These are phyloP conservation scores for Anomalospiza imberbis DNA, from an alignment of 2,797 vertebrate genomes.

Conservation along the genomic window DNA sequence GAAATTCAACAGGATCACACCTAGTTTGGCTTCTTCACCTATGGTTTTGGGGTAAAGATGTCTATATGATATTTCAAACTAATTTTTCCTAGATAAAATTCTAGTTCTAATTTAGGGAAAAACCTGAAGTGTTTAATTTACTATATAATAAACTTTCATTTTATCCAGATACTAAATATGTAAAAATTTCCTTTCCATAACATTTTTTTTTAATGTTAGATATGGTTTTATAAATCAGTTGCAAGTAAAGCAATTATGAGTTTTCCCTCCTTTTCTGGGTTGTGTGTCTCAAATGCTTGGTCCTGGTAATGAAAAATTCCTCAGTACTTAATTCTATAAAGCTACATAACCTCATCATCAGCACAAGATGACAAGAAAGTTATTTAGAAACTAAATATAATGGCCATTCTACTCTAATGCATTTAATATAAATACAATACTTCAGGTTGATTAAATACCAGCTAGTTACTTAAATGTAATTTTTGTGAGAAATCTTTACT, in stretches of 20 bases:
- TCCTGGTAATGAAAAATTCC: neutral
- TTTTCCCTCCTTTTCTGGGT: neutral
- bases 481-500: constrained; percentile 10
- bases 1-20: neutral
- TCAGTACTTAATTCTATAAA: neutral
- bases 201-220: neutral
- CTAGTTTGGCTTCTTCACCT: neutral
- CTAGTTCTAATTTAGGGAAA: neutral
- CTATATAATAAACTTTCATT: neutral
- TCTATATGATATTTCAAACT: neutral
- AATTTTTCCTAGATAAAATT: neutral
- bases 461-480: constrained; percentile 5
- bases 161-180: neutral
- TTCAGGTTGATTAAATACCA: neutral
- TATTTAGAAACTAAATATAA: constrained; percentile 27
- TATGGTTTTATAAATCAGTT: neutral
- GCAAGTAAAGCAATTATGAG: neutral
- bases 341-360: neutral
- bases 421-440: neutral
- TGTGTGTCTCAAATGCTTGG: neutral
- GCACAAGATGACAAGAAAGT: neutral
- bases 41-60: neutral
- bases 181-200: neutral
- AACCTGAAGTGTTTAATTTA: neutral
- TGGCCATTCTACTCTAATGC: neutral